Conservation (phyloP, 1,140 invertebrate genomes). For the Lepidotrigona ventralis region DNA sequence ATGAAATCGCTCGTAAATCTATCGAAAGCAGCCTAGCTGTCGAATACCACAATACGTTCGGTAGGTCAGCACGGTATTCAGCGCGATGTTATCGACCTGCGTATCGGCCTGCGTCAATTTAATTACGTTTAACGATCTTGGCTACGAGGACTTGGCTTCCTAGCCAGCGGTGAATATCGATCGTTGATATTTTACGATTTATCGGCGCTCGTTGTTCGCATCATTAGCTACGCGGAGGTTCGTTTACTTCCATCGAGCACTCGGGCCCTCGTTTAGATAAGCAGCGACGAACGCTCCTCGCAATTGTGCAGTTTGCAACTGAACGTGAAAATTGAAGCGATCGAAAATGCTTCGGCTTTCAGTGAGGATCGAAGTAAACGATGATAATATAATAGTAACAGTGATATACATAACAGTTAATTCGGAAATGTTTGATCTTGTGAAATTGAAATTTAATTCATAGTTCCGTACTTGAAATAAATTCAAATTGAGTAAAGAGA, state of each 20-base stretch:
- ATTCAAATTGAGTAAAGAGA: too few relatives aligned
- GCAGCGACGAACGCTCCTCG: background rate
- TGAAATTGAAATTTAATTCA: too few relatives aligned
- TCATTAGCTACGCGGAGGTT: slow-evolving; percentile 36
- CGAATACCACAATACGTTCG: slow-evolving; percentile 54
- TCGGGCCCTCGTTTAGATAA: background rate
- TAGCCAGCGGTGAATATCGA: slow-evolving; percentile 21
- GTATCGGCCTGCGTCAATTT: slow-evolving; percentile 60
- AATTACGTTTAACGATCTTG: slow-evolving; percentile 69
- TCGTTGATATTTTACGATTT: slow-evolving; percentile 51
- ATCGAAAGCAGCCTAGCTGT: slow-evolving; percentile 32
- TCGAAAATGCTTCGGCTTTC: background rate
- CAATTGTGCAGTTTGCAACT: background rate
- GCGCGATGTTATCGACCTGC: slow-evolving; percentile 45
- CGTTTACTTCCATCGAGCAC: background rate
- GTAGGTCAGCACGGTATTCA: slow-evolving; percentile 26
- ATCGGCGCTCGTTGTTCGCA: slow-evolving; percentile 45
- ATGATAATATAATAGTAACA: too few relatives aligned
- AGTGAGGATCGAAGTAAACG: background rate
- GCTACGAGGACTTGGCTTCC: slow-evolving; percentile 42
- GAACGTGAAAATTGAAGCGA: background rate
- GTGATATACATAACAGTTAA: too few relatives aligned
- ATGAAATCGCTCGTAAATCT: slow-evolving; percentile 65
- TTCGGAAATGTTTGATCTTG: too few relatives aligned
- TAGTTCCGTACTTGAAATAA: too few relatives aligned